phyloP scores from a whole-genome alignment of 2,888 invertebrate genomes.

The Sphinx pinastri region DNA sequence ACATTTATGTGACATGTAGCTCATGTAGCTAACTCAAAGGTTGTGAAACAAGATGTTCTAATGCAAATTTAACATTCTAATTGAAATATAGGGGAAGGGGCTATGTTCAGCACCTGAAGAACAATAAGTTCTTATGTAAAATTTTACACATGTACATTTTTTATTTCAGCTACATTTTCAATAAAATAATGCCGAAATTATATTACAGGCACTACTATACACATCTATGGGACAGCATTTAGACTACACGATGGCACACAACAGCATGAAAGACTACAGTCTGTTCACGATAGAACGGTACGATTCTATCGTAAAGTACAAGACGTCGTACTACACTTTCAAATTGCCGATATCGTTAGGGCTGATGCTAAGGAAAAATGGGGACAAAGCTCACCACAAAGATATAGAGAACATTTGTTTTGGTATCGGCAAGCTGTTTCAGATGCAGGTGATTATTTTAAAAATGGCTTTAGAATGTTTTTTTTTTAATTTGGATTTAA shows the following conservation, averaged over 20 bases:
- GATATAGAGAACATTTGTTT: slow-evolving; percentile 91
- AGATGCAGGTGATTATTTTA: slow-evolving; percentile 88
- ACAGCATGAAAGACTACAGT: slow-evolving; percentile 57
- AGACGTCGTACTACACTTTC: slow-evolving; percentile 95
- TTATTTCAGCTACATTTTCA: neutral
- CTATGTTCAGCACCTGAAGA: no score
- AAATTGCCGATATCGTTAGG: slow-evolving; percentile 93
- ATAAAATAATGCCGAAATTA: neutral
- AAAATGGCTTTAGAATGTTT: no score
- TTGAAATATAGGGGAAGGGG: no score
- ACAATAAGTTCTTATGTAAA: no score
- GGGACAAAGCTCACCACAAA: slow-evolving; percentile 87
- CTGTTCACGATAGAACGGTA: slow-evolving; percentile 92
- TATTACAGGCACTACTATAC: slow-evolving; percentile 77
- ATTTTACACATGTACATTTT: neutral
- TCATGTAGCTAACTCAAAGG: no score
- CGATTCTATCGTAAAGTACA: slow-evolving; percentile 92
- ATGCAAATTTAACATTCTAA: no score
- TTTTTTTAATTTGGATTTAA: no score
- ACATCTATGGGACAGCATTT: slow-evolving; percentile 92
- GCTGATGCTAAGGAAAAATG: slow-evolving; percentile 89
- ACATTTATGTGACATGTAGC: no score
- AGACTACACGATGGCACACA: slow-evolving; percentile 87
- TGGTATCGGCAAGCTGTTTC: slow-evolving; percentile 96
- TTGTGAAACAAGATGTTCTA: no score